Base-by-base conservation (phyloP, 2,797 vertebrate species). In the Synaphobranchus kaupii region DNA sequence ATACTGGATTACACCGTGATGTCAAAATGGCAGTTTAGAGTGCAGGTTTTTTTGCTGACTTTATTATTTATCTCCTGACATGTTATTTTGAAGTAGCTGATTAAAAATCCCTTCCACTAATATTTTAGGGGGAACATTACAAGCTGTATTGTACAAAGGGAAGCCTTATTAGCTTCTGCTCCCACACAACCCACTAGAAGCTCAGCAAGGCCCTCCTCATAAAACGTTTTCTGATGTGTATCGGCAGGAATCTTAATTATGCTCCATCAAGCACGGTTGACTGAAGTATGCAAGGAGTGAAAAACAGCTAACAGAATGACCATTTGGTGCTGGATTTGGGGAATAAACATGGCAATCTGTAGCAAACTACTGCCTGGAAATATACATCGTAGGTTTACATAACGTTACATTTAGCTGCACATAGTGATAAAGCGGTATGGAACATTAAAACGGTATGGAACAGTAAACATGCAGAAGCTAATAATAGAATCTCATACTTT, bases 1-100 rank as follows among this genome's bases (percentile, higher is more conserved):
- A 92, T 90, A 92, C 90, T 83, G 91, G 90, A 90, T 84, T 88
- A 88, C 73, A 39, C 83, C 52, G 88, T 87, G 87, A 86, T 88
- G 93, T 86, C 86, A 84, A 88, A 92, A 93, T 89, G 90, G 90
- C 63, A 82, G 87, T 63, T 87, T 86, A 85, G 84, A 90, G 90
- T 81, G 88, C 86, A 13, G 54, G 10, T 87, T 90, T 93, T 87
- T 93, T 87, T 93, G 90, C 93, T 94, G 92, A 93, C 89, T 90
- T 90, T 89, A 92, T 86, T 93, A 92, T 94, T 94, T 94, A 95
- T 92, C 87, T 91, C 86, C 87, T 88, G 89, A 91, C 87, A 89
- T 86, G 15, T 39, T 12, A 15, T 76, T 76, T n/a, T 76, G 8
- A 76, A 76, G 34, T 34, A 76, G 34, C 34, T 76, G 34, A 76